Evolutionary conservation across 2,797 vertebrate species (phyloP).

Genomic region (Phalloptychus januarius): DNA sequence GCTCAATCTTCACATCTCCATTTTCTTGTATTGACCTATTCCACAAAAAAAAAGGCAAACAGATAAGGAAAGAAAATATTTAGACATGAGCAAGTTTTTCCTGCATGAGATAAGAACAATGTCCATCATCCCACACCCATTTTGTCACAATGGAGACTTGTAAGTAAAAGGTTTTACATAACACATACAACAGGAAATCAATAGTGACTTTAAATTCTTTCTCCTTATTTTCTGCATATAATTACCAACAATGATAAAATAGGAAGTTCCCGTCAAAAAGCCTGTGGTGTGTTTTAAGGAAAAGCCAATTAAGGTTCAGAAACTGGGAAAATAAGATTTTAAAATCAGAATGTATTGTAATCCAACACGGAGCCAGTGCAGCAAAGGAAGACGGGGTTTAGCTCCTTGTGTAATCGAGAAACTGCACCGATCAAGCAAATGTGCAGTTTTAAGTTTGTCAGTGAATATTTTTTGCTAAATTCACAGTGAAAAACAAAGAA

Average conservation of each 20-base stretch:
- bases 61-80: background rate
- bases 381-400: background rate
- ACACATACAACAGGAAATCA: background rate
- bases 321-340: background rate
- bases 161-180: background rate
- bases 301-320: background rate
- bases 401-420: background rate
- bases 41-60: constrained; percentile 14
- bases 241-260: background rate
- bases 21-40: constrained; percentile 93
- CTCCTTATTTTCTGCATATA: background rate
- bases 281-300: background rate
- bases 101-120: background rate
- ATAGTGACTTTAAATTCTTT: background rate
- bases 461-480: background rate
- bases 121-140: background rate
- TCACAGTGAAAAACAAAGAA: background rate
- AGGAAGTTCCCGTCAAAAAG: background rate
- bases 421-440: background rate
- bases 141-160: background rate
- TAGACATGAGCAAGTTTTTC: background rate
- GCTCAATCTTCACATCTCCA: constrained; percentile 90
- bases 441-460: background rate
- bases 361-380: background rate
- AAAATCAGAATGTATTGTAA: background rate